Evolutionary conservation across 2,797 vertebrate species (phyloP).

Genomic region (Monodelphis domestica): DNA sequence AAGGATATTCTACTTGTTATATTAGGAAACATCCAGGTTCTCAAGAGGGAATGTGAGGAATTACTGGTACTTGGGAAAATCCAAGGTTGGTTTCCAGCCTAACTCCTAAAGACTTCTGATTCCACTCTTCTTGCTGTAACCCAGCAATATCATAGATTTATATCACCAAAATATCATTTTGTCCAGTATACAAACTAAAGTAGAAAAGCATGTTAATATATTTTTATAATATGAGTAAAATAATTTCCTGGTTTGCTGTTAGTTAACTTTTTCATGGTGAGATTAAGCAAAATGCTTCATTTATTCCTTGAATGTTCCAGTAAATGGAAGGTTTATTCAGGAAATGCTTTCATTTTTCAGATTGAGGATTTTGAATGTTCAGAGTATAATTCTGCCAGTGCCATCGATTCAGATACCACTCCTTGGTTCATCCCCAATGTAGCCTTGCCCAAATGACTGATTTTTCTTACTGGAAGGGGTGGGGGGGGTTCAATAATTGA

Average conservation of each 20-base stretch:
- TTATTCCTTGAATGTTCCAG: neutral
- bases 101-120: neutral
- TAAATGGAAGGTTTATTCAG: neutral
- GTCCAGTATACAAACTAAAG: neutral
- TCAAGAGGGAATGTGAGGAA: neutral
- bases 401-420: neutral
- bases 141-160: neutral
- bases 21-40: neutral
- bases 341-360: neutral
- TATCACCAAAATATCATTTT: neutral
- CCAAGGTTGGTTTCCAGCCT: neutral
- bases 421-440: neutral
- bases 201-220: neutral
- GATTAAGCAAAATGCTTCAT: neutral
- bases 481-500: neutral
- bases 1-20: neutral
- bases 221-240: neutral
- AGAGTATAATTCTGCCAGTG: neutral
- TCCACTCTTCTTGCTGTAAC: neutral
- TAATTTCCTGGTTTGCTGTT: neutral
- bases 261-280: neutral
- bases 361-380: neutral
- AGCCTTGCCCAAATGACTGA: neutral
- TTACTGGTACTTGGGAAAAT: neutral
- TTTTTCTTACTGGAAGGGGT: neutral